A percentile compares a stretch with the other conserved stretches of the same genome.
These are phyloP conservation scores for Agapostemon virescens DNA, from an alignment of 2,888 invertebrate species.

Conservation along the genomic window DNA sequence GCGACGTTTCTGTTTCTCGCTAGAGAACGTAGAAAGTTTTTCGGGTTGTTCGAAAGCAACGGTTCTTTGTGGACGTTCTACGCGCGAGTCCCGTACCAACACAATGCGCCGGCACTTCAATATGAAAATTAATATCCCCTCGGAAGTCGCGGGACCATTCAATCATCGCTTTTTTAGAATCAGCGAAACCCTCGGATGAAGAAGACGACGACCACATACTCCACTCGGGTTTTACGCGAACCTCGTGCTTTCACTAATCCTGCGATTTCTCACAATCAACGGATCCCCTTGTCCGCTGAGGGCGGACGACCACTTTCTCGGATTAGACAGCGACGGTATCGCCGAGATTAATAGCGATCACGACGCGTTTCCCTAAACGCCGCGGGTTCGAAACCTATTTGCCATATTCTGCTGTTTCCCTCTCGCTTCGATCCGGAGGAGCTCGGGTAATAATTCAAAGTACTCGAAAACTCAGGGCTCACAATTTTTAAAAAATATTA, in stretches of 20 bases:
- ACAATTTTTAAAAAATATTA: background rate
- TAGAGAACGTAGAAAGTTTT: background rate
- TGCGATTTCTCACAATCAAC: constrained; percentile 59
- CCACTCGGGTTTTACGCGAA: constrained; percentile 3
- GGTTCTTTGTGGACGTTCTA: background rate
- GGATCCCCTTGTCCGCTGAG: constrained; percentile 25
- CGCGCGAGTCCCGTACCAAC: background rate
- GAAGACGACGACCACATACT: constrained; percentile 34
- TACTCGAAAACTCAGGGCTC: background rate
- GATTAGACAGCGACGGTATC: constrained; percentile 57
- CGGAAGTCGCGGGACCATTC: constrained; percentile 19
- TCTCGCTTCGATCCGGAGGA: background rate
- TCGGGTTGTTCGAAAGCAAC: background rate
- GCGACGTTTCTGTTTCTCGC: background rate
- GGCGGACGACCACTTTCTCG: constrained; percentile 52
- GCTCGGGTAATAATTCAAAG: background rate
- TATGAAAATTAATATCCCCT: constrained; percentile 15
- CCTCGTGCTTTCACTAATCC: constrained; percentile 44
- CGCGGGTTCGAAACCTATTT: constrained; percentile 18
- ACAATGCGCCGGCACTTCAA: background rate
- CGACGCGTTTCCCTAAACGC: constrained; percentile 46
- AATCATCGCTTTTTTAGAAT: background rate
- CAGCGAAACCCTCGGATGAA: constrained; percentile 14
- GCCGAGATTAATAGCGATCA: constrained; percentile 55
- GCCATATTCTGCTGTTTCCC: background rate